Percentiles rank a stretch among this genome's conserved stretches.
phyloP scores from a whole-genome alignment of 2,888 invertebrate species.

The Tryphoninae sp. region DNA sequence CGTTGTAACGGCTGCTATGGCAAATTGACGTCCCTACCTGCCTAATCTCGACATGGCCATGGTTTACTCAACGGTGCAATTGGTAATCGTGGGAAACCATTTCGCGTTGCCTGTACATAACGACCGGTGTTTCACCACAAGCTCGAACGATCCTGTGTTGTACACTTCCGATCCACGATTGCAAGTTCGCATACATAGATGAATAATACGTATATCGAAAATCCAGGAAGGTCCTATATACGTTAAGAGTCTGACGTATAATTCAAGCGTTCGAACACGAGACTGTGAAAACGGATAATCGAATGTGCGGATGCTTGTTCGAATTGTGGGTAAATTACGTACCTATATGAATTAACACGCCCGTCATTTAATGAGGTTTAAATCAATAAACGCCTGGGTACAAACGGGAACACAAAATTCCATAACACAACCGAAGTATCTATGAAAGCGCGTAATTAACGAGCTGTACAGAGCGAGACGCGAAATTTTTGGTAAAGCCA shows the following conservation, averaged over 20 bases:
- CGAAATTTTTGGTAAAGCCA: background rate
- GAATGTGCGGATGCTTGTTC: constrained; percentile 27
- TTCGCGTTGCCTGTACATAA: constrained; percentile 1
- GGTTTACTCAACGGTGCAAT: constrained; percentile 34
- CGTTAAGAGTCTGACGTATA: constrained; percentile 20
- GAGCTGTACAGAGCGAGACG: background rate
- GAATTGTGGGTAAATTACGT: constrained; percentile 3
- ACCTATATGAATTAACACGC: background rate
- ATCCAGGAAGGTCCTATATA: background rate
- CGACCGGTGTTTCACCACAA: background rate
- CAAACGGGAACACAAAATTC: constrained; percentile 8
- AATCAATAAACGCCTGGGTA: constrained; percentile 25
- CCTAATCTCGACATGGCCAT: constrained; percentile 39
- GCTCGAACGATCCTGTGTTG: constrained; percentile 33
- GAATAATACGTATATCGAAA: background rate
- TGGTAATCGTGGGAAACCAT: constrained; percentile 31
- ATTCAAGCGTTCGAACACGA: constrained; percentile 7
- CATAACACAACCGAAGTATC: background rate
- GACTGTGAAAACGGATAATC: constrained; percentile 43
- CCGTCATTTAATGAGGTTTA: constrained; percentile 39
- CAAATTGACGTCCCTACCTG: constrained; percentile 45
- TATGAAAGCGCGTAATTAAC: constrained; percentile 33
- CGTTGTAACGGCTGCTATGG: constrained; percentile 26
- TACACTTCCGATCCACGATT: constrained; percentile 23
- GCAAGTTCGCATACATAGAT: constrained; percentile 13